Evolutionary conservation across 2,888 invertebrate species (phyloP).

Genomic region (Blera fallax): DNA sequence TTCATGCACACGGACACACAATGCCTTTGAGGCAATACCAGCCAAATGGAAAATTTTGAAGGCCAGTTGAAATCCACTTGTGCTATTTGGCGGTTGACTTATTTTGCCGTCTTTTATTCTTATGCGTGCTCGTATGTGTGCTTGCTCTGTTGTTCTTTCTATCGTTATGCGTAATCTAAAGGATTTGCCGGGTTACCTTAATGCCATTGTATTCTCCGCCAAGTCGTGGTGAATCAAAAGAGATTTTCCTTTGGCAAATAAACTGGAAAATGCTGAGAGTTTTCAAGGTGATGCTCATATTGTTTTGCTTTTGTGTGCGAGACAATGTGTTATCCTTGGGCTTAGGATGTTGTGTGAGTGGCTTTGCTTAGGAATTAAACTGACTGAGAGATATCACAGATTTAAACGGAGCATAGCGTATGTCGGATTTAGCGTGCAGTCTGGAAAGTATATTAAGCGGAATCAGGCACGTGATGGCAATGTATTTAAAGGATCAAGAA

Average conservation of each 20-base stretch:
- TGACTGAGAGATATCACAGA: constrained; percentile 15
- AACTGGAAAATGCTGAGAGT: constrained; percentile 3
- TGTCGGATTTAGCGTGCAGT: background rate
- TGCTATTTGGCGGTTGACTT: constrained; percentile 7
- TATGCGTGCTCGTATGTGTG: background rate
- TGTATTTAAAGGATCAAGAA: background rate
- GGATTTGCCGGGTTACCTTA: constrained; percentile 44
- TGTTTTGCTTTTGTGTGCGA: background rate
- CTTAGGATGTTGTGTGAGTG: constrained; percentile 4
- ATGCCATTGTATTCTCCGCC: constrained; percentile 32
- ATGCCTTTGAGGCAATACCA: constrained; percentile 12
- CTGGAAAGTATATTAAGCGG: background rate
- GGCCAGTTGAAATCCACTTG: constrained; percentile 31
- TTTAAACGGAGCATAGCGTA: background rate
- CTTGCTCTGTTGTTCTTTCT: constrained; percentile 13
- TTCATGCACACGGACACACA: background rate
- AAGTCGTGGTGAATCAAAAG: background rate
- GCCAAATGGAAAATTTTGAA: constrained; percentile 28
- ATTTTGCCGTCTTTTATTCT: background rate
- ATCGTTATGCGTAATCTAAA: constrained; percentile 42
- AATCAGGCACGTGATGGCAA: background rate
- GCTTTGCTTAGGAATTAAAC: constrained; percentile 38
- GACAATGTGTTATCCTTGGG: constrained; percentile 28
- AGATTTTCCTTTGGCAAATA: constrained; percentile 27
- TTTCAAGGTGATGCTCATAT: constrained; percentile 16